Base-by-base conservation (phyloP, 35 echinoderm and acorn worm genomes). In the Amphiura filiformis region DNA sequence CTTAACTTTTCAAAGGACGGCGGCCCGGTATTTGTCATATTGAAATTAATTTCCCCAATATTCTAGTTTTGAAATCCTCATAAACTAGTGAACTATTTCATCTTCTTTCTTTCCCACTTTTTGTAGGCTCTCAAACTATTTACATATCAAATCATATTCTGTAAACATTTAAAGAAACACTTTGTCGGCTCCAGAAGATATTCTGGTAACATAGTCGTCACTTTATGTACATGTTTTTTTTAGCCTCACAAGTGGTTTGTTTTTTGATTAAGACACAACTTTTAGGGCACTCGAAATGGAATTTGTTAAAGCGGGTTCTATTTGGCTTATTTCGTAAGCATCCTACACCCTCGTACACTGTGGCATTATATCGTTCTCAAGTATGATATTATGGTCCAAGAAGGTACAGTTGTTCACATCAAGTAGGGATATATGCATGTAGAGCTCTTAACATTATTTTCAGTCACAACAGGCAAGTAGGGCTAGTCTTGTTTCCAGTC, bases 391-490 rank as follows among this genome's bases (percentile, higher is more conserved):
- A 18, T 70, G 61, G 9, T 11, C 61, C 11, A 15, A 70, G 11
- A 2, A 5, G 41, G 17, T 70, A 23, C 28, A 70, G 61, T 70
- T 70, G 61, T 70, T 70, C 61, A 70, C 11, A 18, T 70, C 61
- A 70, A 70, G 61, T 70, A 30, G 61, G 61, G 15, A 26, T 70
- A 70, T 70, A 70, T 70, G 61, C 61, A 70, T 70, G 17, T 70
- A 70, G 61, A 70, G 61, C 61, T 30, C 61, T 70, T 70, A 70
- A 70, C 61, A 70, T 70, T 70, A 70, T 70, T 70, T 70, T 70
- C 61, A 70, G 11, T 70, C 61, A 70, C 61, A 70, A 70, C 44
- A 70, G 41, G 1, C 61, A 70, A 26, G 61, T 70, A 47, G 41
- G 41, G 41, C 41, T 70, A 70, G 61, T 23, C 61, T 70, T 11